Evolutionary conservation across 2,113 vertebrate genomes (phyloP).

Genomic region (Theropithecus gelada): DNA sequence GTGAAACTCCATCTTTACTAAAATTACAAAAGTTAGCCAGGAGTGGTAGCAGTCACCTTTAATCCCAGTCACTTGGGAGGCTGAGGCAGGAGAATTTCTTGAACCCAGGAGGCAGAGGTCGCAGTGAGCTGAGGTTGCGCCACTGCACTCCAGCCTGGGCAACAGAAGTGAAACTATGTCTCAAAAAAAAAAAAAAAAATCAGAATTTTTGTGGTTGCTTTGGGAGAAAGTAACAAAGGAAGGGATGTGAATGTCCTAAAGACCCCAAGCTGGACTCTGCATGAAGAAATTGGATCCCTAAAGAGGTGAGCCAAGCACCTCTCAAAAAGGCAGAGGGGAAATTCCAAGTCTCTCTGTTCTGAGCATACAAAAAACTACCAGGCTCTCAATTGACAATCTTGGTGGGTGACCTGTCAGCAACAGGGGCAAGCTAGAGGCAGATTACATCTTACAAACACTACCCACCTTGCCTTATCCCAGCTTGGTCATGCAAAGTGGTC

Average conservation of each 20-base stretch:
- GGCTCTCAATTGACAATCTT: not conserved
- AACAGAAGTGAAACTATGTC: no score
- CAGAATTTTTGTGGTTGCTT: not conserved
- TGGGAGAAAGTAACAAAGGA: not conserved
- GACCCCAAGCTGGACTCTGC: not conserved
- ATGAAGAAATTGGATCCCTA: not conserved
- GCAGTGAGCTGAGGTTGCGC: rapidly evolving
- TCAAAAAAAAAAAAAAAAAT: no score
- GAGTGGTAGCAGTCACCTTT: no score
- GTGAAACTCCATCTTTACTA: no score
- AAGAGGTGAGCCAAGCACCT: not conserved
- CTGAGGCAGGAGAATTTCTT: no score
- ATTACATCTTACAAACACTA: not conserved
- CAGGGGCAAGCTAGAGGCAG: not conserved
- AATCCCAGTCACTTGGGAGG: no score
- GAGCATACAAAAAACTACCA: not conserved
- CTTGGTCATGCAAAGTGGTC: not conserved
- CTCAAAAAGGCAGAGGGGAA: not conserved
- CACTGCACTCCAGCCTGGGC: no score
- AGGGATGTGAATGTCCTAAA: not conserved
- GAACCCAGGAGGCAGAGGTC: no score
- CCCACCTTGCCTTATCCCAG: no score
- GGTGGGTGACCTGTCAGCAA: not conserved
- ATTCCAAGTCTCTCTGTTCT: no score
- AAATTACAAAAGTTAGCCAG: no score